A percentile compares a stretch with the other conserved stretches of the same genome.
These are phyloP conservation scores for Rhyacophila brunnea DNA, from an alignment of 1,140 invertebrate species.

Conservation along the genomic window DNA sequence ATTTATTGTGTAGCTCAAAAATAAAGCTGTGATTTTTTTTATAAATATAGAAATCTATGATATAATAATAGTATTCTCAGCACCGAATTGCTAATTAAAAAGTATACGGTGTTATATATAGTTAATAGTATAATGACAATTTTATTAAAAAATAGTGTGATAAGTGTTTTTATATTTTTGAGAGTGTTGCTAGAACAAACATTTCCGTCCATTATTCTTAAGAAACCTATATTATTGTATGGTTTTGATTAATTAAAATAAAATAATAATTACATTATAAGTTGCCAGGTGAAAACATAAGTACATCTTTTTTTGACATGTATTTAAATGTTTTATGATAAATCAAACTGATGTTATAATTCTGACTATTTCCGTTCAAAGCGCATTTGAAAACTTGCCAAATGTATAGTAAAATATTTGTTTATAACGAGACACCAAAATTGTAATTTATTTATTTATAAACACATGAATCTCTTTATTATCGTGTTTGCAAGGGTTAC, in stretches of 20 bases:
- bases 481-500: not conserved
- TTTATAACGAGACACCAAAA: not conserved
- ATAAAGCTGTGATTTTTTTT: slow-evolving; percentile 34
- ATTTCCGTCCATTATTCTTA: not conserved
- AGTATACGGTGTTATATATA: not conserved
- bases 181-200: not conserved
- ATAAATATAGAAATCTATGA: slow-evolving; percentile 2
- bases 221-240: not conserved
- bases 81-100: not conserved
- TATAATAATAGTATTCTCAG: slow-evolving; percentile 1
- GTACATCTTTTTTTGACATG: too few species aligned
- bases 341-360: not conserved
- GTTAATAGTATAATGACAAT: not conserved
- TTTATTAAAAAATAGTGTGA: not conserved
- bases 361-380: not conserved
- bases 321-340: too few species aligned
- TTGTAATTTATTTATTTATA: slow-evolving; percentile 1
- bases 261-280: not conserved
- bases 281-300: too few species aligned
- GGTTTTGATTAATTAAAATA: not conserved
- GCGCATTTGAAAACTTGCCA: too few species aligned
- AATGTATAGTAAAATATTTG: slow-evolving; percentile 4
- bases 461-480: too few species aligned
- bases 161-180: not conserved
- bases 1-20: slow-evolving; percentile 29